Conservation (phyloP, 2,797 vertebrate species). For the Lutjanus argentimaculatus region DNA sequence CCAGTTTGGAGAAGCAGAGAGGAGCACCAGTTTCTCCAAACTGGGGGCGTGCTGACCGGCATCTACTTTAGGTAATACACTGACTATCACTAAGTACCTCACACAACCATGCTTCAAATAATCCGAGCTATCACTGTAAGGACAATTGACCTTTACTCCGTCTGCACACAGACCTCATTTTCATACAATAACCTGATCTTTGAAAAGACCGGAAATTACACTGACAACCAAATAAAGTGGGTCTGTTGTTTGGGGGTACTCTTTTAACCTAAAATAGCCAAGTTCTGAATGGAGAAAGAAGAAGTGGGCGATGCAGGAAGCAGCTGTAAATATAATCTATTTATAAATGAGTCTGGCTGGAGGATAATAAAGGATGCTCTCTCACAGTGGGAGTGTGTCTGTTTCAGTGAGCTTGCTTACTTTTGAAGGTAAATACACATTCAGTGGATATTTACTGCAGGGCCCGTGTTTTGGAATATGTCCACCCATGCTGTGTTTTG, state of each 20-base stretch:
- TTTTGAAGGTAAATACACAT: slow-evolving; percentile 79
- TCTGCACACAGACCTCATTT: slow-evolving; percentile 34
- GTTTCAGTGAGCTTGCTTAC: slow-evolving; percentile 68
- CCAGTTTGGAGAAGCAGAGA: too few species aligned
- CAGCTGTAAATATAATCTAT: slow-evolving; percentile 86
- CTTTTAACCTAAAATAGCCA: slow-evolving; percentile 70
- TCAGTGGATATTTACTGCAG: slow-evolving; percentile 72
- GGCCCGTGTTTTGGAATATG: slow-evolving; percentile 66
- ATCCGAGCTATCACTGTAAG: too few species aligned
- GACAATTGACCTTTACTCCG: slow-evolving; percentile 26
- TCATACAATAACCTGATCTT: slow-evolving; percentile 43
- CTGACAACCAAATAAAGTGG: slow-evolving; percentile 58
- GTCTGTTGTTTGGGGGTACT: slow-evolving; percentile 44
- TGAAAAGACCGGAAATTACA: slow-evolving; percentile 58
- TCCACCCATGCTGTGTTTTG: slow-evolving; percentile 57
- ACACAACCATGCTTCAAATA: too few species aligned
- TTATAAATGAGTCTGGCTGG: slow-evolving; percentile 78
- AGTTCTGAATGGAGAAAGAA: slow-evolving; percentile 72
- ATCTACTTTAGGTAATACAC: too few species aligned
- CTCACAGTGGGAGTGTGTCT: slow-evolving; percentile 60
- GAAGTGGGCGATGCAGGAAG: slow-evolving; percentile 79
- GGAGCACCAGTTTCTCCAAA: too few species aligned
- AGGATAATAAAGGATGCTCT: slow-evolving; percentile 76
- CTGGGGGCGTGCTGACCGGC: too few species aligned
- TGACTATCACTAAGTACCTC: too few species aligned